These are phyloP conservation scores for Drosophila sulfurigaster DNA, from an alignment of 1,140 invertebrate genomes.

Conservation along the genomic window DNA sequence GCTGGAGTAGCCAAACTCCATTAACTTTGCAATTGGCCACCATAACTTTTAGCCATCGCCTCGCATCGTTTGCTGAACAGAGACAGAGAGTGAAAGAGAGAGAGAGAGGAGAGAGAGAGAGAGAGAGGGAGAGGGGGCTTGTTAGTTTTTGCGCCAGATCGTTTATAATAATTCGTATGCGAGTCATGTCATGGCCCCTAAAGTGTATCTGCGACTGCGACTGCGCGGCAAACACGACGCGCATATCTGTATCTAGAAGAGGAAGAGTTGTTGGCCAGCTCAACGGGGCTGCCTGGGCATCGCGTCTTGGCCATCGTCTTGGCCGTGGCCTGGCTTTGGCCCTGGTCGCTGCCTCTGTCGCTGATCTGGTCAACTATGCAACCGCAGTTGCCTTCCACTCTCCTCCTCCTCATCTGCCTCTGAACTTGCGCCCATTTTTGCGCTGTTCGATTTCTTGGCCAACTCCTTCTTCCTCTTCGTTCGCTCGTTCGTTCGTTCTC, in stretches of 20 bases:
- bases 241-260: constrained; percentile 72
- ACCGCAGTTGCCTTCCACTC: constrained; percentile 36
- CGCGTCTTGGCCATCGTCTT: constrained; percentile 8
- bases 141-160: constrained; percentile 83
- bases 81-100: constrained; percentile 15
- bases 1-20: constrained; percentile 82
- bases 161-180: constrained; percentile 84
- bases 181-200: constrained; percentile 83
- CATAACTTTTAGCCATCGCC: constrained; percentile 70
- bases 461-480: constrained; percentile 10
- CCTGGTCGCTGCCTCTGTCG: neutral
- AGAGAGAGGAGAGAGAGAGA: neutral
- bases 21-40: constrained; percentile 83
- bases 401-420: neutral
- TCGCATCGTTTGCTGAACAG: constrained; percentile 33
- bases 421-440: constrained; percentile 76
- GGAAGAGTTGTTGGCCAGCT: constrained; percentile 46
- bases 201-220: constrained; percentile 80
- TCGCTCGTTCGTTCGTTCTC: constrained; percentile 64
- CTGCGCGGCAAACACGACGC: constrained; percentile 60
- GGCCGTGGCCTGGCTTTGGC: constrained; percentile 19
- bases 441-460: constrained; percentile 45
- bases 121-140: constrained; percentile 42
- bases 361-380: constrained; percentile 78
- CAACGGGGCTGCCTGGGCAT: neutral